These are phyloP conservation scores for Echinarachnius parma DNA, from an alignment of 53 echinoderm and acorn worm genomes.

Conservation along the genomic window DNA sequence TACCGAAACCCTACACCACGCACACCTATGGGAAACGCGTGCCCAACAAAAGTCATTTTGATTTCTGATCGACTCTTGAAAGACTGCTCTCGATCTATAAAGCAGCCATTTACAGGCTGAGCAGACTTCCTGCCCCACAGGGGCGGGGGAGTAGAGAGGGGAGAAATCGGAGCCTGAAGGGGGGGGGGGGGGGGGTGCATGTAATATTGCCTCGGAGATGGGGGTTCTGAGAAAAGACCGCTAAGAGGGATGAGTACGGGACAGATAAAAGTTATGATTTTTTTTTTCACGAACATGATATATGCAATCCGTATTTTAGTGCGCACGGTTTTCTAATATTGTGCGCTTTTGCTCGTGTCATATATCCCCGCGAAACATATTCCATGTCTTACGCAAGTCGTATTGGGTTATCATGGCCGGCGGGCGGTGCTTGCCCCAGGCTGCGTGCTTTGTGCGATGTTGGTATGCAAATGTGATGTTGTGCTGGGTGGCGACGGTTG, in stretches of 20 bases:
- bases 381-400: constrained; percentile 29
- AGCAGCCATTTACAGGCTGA: constrained; percentile 43
- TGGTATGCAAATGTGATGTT: constrained; percentile 49
- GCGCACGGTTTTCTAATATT: constrained; percentile 38
- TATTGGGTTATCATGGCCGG: neutral
- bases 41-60: constrained; percentile 11
- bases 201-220: neutral
- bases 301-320: constrained; percentile 20
- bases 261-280: too few species aligned
- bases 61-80: constrained; percentile 32
- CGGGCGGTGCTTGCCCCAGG: constrained; percentile 9
- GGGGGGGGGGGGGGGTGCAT: neutral
- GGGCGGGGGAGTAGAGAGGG: neutral
- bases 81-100: constrained; percentile 39
- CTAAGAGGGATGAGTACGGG: too few species aligned
- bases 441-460: constrained; percentile 9
- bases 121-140: constrained; percentile 22
- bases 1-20: constrained; percentile 28
- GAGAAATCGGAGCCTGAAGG: constrained; percentile 18
- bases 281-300: constrained; percentile 3
- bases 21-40: constrained; percentile 25
- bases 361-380: constrained; percentile 23
- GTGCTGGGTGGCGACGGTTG: constrained; percentile 40
- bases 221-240: constrained; percentile 8
- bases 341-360: constrained; percentile 23